Base-by-base conservation (phyloP, 2,113 vertebrate genomes). In the Apistogramma diplotaenia region DNA sequence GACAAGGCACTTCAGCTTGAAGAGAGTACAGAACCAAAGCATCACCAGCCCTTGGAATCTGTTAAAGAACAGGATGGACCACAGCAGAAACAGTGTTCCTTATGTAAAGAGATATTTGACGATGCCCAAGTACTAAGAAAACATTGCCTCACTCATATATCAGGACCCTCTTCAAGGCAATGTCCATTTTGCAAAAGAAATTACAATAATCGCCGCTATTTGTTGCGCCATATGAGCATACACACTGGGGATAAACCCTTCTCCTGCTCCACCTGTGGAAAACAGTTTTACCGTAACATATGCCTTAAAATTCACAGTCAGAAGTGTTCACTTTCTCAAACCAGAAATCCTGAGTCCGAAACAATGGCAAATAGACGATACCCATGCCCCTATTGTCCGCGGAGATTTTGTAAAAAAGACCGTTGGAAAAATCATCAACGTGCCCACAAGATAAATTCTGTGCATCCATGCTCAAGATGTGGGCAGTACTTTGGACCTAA, bases 171-270 rank as follows among this genome's bases (percentile, higher is more conserved):
- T 16, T 78, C 74, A 79, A 76, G 76, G 54, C 90, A 91, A n/a
- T 96, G 95, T 91, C 94, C 93, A 76, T 94, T 94, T 85, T 96
- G 95, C 84, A 92, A 94, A 31, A n/a, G 8, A 0, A 27, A 35
- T 46, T 94, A 92, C 55, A 71, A 9, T 18, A 75, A 8, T 75
- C 93, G 91, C 2, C 83, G 86, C 16, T 74, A 78, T 79, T 82
- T 96, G 60, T 25, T 94, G 19, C 93, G 92, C 9, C 95, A 96
- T 81, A 91, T 95, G 74, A 56, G 79, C 27, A 86, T 60, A 62
- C 95, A 96, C 75, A 92, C 92, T 23, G 94, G 93, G 33, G 91
- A 92, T 67, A 95, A 93, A 82, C 79, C 92, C 16, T 93, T 89
- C 70, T 78, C 88, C 9, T 96, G 95, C 56, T 23, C 31, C 7